phyloP scores from a whole-genome alignment of 2,797 vertebrate species.

The Taeniopygia guttata region DNA sequence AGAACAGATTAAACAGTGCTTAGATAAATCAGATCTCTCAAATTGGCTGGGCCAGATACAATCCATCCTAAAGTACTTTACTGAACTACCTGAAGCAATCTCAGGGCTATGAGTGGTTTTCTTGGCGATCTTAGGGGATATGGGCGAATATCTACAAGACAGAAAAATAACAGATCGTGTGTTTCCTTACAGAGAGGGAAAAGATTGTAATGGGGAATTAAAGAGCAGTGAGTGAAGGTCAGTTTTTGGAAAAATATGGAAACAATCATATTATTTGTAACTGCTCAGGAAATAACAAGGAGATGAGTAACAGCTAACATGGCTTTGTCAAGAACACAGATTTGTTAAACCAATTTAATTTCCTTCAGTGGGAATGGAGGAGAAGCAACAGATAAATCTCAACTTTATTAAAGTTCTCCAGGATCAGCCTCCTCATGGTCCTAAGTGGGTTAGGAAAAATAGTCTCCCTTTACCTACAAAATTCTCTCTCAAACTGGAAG shows the following conservation, averaged over 20 bases:
- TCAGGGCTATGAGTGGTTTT: neutral
- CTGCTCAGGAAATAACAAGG: constrained; percentile 67
- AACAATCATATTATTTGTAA: constrained; percentile 67
- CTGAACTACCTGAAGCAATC: neutral
- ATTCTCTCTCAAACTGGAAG: neutral
- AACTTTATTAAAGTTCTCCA: constrained; percentile 48
- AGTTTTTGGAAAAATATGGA: constrained; percentile 56
- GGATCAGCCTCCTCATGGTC: neutral
- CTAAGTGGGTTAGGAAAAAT: constrained; percentile 6
- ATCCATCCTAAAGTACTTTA: neutral
- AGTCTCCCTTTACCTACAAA: neutral
- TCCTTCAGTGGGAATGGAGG: constrained; percentile 33
- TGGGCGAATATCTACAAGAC: neutral
- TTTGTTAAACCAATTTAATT: constrained; percentile 67
- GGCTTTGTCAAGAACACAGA: constrained; percentile 59
- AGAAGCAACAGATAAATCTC: constrained; percentile 46
- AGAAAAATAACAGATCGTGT: neutral
- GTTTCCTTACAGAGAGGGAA: neutral
- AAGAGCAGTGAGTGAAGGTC: constrained; percentile 45
- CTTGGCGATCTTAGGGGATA: neutral
- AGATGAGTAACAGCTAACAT: constrained; percentile 62
- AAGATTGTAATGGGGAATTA: constrained; percentile 18
- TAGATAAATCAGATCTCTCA: constrained; percentile 24
- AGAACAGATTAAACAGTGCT: constrained; percentile 31
- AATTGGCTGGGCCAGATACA: neutral